Base-by-base conservation (phyloP, 2,797 vertebrate species). In the Diplodus puntazzo region DNA sequence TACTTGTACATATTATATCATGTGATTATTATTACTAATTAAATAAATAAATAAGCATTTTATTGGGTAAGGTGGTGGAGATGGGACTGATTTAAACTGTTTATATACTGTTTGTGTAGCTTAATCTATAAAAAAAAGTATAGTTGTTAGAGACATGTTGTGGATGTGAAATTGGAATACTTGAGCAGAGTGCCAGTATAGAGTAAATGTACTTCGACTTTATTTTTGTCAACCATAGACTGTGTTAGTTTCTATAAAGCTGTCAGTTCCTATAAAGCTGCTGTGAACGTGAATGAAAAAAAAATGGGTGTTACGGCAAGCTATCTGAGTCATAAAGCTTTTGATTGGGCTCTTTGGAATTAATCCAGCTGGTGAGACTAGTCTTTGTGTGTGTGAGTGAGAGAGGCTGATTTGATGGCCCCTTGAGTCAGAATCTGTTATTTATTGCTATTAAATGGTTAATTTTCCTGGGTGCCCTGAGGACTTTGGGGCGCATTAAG, bases 391-490 rank as follows among this genome's bases (percentile, higher is more conserved):
- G 73, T 66, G 69, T 68, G 68, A 12, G 62, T 43, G 60, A 23
- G 46, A 79, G 63, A 71, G 79, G 69, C 85, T 92, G 92, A 94
- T 92, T 90, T 92, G 87, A 91, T 89, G 92, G 86, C 89, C 92
- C 85, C 84, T 84, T 89, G 77, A 92, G 91, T 90, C 91, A 86
- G 78, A 89, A 87, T 86, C 81, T 84, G 93, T 94, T 95, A 95
- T 95, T 95, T 95, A 95, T 95, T 91, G 90, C 91, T 88, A 87
- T 93, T 92, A 93, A 94, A 95, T 94, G 92, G 92, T 94, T 95
- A 90, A 94, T 92, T 94, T 94, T 92, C 78, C 88, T 16, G 57
- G 27, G 67, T 94, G 92, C 94, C 95, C 94, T 73, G 85, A 93
- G 95, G 95, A 94, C 92, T 86, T 81, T 61, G 74, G 86, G 86